These are phyloP conservation scores for Xestia c-nigrum DNA, from an alignment of 2,888 invertebrate species.

Conservation along the genomic window DNA sequence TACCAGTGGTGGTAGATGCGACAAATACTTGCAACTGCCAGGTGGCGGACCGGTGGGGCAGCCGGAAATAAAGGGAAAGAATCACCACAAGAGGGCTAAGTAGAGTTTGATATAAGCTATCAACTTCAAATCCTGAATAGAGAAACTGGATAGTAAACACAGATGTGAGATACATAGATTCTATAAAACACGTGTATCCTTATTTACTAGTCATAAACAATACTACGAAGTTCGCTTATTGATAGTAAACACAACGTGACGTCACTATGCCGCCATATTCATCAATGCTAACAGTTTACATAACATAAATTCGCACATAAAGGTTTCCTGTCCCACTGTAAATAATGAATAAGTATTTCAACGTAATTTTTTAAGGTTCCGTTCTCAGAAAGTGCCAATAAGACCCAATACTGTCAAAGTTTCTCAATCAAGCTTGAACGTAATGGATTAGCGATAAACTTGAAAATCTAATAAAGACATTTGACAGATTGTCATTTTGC, in stretches of 20 bases:
- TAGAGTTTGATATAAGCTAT: not conserved
- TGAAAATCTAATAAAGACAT: too few relatives aligned
- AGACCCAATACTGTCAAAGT: too few relatives aligned
- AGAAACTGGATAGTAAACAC: not conserved
- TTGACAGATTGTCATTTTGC: too few relatives aligned
- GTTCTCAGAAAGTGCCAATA: not conserved
- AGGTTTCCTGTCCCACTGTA: slow-evolving; percentile 26
- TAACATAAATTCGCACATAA: slow-evolving; percentile 23
- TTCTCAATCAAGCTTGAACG: too few relatives aligned
- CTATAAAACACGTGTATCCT: not conserved
- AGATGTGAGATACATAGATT: not conserved
- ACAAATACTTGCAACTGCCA: too few relatives aligned
- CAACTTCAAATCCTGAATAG: not conserved
- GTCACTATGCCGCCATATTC: slow-evolving; percentile 23
- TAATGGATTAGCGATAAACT: too few relatives aligned
- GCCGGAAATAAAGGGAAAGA: too few relatives aligned
- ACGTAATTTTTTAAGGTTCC: not conserved
- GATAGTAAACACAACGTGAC: slow-evolving; percentile 18
- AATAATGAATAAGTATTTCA: slow-evolving; percentile 31
- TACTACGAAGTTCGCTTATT: slow-evolving; percentile 7
- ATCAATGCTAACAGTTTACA: slow-evolving; percentile 15
- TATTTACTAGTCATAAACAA: not conserved
- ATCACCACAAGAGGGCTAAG: not conserved
- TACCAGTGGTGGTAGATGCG: too few relatives aligned
- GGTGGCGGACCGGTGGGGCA: too few relatives aligned